Evolutionary conservation across 2,113 vertebrate genomes (phyloP).

Genomic region (Marmota flaviventris): DNA sequence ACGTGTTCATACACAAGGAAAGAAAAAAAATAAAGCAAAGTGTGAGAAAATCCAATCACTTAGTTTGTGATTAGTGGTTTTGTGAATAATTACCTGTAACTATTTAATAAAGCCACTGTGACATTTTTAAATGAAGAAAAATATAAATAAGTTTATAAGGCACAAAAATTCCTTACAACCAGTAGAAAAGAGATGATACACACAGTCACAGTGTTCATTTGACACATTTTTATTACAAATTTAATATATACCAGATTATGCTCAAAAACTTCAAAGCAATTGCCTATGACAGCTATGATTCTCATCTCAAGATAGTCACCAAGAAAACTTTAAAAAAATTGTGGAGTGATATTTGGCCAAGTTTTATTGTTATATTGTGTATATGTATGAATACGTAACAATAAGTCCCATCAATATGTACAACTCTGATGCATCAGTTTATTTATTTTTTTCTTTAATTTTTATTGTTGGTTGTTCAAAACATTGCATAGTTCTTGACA

Average conservation of each 20-base stretch:
- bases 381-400: too few species aligned
- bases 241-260: not conserved
- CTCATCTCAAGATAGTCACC: not conserved
- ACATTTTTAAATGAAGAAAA: not conserved
- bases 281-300: not conserved
- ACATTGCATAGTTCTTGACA: too few species aligned
- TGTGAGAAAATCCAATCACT: not conserved
- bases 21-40: not conserved
- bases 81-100: not conserved
- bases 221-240: not conserved
- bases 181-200: not conserved
- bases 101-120: not conserved
- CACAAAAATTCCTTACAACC: not conserved
- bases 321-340: not conserved
- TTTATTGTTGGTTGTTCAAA: too few species aligned
- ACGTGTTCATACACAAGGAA: not conserved
- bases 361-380: too few species aligned
- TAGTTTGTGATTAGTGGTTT: not conserved
- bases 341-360: not conserved
- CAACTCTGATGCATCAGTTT: too few species aligned
- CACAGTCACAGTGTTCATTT: not conserved
- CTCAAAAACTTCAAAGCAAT: not conserved
- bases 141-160: not conserved
- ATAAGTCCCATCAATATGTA: too few species aligned
- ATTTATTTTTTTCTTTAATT: too few species aligned